Conservation (phyloP, 1,140 invertebrate genomes). For the Hycleus cichorii region DNA sequence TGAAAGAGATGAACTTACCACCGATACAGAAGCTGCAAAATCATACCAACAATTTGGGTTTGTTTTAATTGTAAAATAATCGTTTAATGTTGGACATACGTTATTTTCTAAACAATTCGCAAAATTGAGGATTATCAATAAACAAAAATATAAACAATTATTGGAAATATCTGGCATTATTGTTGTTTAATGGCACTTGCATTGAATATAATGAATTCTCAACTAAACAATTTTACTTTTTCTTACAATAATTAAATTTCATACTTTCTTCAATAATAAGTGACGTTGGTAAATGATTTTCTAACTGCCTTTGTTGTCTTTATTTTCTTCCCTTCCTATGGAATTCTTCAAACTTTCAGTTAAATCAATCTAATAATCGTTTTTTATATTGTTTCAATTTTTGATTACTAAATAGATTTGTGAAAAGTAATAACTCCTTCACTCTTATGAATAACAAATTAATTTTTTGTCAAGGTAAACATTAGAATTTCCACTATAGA, state of each 20-base stretch:
- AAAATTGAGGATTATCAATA: not conserved
- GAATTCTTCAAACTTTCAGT: too few species aligned
- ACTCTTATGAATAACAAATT: too few species aligned
- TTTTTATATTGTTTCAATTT: too few species aligned
- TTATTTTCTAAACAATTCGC: conserved; percentile 26
- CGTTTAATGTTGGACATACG: conserved; percentile 35
- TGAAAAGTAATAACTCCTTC: too few species aligned
- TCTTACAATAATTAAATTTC: not conserved
- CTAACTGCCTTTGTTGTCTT: too few species aligned
- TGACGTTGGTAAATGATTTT: too few species aligned
- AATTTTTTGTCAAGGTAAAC: too few species aligned
- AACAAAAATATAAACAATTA: not conserved
- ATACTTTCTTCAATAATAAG: too few species aligned
- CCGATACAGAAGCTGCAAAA: conserved; percentile 31
- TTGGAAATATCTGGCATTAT: not conserved
- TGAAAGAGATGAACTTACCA: conserved; percentile 29
- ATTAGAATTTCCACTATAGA: too few species aligned
- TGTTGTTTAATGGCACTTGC: not conserved
- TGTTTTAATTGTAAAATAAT: conserved; percentile 34
- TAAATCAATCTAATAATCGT: too few species aligned
- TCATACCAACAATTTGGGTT: conserved; percentile 38
- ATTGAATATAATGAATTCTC: not conserved
- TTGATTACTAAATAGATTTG: too few species aligned
- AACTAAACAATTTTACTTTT: not conserved
- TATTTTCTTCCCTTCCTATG: too few species aligned